These are phyloP conservation scores for Hyperoplus lanceolatus DNA, from an alignment of 2,797 vertebrate genomes.

Conservation along the genomic window DNA sequence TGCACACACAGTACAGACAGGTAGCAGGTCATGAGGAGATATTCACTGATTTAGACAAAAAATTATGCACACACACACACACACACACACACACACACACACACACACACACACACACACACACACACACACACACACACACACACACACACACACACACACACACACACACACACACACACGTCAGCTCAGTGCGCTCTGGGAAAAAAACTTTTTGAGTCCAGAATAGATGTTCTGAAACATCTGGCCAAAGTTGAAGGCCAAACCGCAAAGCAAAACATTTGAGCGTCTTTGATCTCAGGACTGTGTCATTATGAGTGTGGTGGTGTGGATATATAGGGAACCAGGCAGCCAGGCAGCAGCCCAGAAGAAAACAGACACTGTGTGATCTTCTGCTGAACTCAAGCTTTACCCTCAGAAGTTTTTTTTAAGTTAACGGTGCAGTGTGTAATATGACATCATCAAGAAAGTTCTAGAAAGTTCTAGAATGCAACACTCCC, in stretches of 20 bases:
- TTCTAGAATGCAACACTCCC: no score
- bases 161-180: no score
- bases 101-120: no score
- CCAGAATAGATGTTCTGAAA: constrained; percentile 79
- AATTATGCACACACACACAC: neutral
- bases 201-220: constrained; percentile 52
- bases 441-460: neutral
- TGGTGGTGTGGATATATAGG: constrained; percentile 69
- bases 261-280: constrained; percentile 74
- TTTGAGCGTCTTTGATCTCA: constrained; percentile 66
- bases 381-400: constrained; percentile 10
- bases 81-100: no score
- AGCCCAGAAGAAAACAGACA: constrained; percentile 47
- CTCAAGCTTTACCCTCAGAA: constrained; percentile 44
- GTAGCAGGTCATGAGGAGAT: no score
- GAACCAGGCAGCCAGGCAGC: constrained; percentile 37
- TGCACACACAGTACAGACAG: no score
- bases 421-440: constrained; percentile 21
- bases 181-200: constrained; percentile 9
- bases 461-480: no score
- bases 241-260: constrained; percentile 73
- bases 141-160: no score
- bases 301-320: constrained; percentile 83
- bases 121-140: no score
- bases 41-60: no score